Conservation (phyloP, 2,113 vertebrate genomes). For the Muscicapa adusta region DNA sequence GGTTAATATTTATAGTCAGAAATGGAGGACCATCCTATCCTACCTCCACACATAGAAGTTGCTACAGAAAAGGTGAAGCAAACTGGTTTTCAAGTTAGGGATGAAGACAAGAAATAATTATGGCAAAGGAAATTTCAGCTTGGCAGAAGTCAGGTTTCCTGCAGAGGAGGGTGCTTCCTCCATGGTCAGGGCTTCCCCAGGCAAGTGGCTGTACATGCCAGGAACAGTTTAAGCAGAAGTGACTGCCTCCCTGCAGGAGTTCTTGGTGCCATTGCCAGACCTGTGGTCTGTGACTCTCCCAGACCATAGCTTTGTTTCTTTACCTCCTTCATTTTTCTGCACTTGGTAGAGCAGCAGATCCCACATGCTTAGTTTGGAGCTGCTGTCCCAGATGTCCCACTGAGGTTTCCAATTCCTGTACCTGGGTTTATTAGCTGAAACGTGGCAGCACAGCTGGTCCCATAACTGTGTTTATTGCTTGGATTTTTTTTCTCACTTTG, state of each 20-base stretch:
- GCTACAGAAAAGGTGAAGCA: not conserved
- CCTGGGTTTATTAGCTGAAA: constrained; percentile 16
- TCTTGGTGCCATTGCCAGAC: not conserved
- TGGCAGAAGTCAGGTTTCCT: not conserved
- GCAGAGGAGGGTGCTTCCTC: not conserved
- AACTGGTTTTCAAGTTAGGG: not conserved
- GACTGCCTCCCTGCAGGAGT: not conserved
- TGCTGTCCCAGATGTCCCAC: not conserved
- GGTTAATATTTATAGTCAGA: not conserved
- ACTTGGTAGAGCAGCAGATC: not conserved
- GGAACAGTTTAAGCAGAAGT: not conserved
- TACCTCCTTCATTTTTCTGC: not conserved
- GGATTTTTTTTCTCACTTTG: not conserved
- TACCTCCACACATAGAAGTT: not conserved
- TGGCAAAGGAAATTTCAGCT: not conserved
- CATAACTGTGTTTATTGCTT: not conserved
- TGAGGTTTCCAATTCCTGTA: not conserved
- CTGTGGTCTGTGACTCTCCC: not conserved
- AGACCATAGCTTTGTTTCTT: not conserved
- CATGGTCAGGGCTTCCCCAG: not conserved
- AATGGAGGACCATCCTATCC: not conserved
- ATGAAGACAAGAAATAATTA: not conserved
- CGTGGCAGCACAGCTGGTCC: not conserved
- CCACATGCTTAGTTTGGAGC: not conserved
- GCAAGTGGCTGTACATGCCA: not conserved